Evolutionary conservation across 1,140 invertebrate genomes (phyloP).

Genomic region (Eriosoma lanigerum): DNA sequence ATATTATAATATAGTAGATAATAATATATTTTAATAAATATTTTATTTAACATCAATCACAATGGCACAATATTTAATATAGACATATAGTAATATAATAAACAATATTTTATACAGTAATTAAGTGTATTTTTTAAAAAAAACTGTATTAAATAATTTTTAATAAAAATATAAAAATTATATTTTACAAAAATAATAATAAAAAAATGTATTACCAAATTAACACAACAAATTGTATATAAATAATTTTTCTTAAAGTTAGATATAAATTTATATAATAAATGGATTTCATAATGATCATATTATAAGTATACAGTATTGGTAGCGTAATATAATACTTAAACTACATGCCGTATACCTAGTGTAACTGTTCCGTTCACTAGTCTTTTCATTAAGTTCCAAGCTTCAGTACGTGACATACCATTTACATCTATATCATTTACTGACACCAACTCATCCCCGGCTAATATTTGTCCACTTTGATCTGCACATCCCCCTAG

Average conservation of each 20-base stretch:
- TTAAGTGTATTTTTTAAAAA: not conserved
- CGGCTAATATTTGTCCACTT: constrained; percentile 76
- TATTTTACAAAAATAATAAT: constrained; percentile 27
- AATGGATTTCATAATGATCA: not conserved
- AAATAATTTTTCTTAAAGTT: constrained; percentile 5
- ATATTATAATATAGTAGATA: no score
- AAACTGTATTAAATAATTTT: constrained; percentile 10
- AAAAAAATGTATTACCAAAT: not conserved
- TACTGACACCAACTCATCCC: constrained; percentile 82
- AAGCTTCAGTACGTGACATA: constrained; percentile 88
- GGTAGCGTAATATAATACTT: constrained; percentile 2
- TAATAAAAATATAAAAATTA: constrained; percentile 5
- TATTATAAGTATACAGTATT: not conserved
- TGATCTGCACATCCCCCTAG: constrained; percentile 88
- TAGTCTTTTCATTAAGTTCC: constrained; percentile 87
- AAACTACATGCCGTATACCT: constrained; percentile 60
- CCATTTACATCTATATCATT: constrained; percentile 77
- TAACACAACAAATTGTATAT: not conserved
- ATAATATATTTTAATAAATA: not conserved
- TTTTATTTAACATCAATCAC: constrained; percentile 4
- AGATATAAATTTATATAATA: not conserved
- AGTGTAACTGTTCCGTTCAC: constrained; percentile 75
- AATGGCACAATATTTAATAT: constrained; percentile 46
- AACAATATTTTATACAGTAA: constrained; percentile 15
- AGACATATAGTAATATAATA: not conserved